These are phyloP conservation scores for Heterodera schachtii DNA, from an alignment of 1,140 invertebrate genomes.

Conservation along the genomic window DNA sequence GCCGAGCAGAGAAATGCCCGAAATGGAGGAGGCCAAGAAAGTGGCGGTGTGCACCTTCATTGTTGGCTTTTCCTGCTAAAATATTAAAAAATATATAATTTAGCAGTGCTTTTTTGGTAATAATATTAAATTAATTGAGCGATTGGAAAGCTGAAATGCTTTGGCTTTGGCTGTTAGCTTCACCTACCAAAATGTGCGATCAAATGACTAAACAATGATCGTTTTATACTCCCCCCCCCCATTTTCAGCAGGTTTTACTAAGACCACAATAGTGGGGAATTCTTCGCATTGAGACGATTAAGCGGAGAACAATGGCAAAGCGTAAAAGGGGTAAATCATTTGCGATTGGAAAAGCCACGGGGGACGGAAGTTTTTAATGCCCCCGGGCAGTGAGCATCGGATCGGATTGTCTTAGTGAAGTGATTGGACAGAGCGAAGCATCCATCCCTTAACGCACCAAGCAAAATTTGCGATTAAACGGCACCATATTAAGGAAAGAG, in stretches of 20 bases:
- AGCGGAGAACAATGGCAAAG: not conserved
- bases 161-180: too few relatives aligned
- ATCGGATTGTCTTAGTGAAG: not conserved
- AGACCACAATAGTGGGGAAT: too few relatives aligned
- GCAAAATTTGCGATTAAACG: not conserved
- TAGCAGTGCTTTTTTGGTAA: too few relatives aligned
- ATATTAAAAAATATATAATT: not conserved
- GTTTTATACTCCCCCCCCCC: too few relatives aligned
- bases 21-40: constrained; percentile 63
- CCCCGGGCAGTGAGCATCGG: not conserved
- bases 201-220: too few relatives aligned
- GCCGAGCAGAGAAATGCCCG: constrained; percentile 54
- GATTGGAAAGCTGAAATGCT: too few relatives aligned
- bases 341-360: not conserved
- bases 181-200: too few relatives aligned
- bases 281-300: too few relatives aligned
- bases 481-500: not conserved
- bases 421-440: not conserved
- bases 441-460: not conserved
- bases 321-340: not conserved
- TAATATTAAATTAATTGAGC: too few relatives aligned
- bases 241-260: too few relatives aligned
- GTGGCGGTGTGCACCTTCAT: constrained; percentile 65
- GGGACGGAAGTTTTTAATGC: not conserved
- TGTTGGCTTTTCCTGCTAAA: not conserved